Base-by-base conservation (phyloP, 1,140 invertebrate species). In the Rhopalosiphum padi region DNA sequence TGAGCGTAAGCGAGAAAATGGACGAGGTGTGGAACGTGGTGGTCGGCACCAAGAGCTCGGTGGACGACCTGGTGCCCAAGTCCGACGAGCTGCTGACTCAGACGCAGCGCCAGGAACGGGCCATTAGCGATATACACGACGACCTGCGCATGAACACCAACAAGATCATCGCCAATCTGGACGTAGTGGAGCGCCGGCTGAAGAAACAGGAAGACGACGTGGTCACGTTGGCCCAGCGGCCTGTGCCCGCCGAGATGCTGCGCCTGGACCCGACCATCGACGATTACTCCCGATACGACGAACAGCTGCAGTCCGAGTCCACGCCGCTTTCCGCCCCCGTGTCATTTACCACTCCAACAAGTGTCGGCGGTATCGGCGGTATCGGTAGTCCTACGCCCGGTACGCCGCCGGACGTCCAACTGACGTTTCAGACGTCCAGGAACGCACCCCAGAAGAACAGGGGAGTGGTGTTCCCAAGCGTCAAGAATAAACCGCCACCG, bases 1-100 rank as follows among this genome's bases (percentile, higher is more conserved):
- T 98, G 86, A 97, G 96, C n/a, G 97, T 98, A 1, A 97, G 97
- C 2, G 97, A 97, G 94, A 98, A 98, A 95, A 98, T 98, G 97
- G 97, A 98, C 94, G 97, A 98, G 95, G 97, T 98, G 11, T 98
- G 97, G 97, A 97, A 97, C 94, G 97, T 98, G 30, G 97, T 98
- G 37, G 97, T 98, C 11, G 97, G 97, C 6, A 98, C 97, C 2
- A 98, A 98, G 95, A 97, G 97, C 94, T 97, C 97, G 0, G 97
- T 98, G 15, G 97, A 98, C 95, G 96, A 98, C 94, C 95, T 98
- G 83, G 96, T 98, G 37, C 97, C 97, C 1, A 98, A 98, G 95
- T 98, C 97, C 0, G 97, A 98, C 94, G 97, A 98, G 94, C 95
- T 98, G 3, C 95, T 98, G 1, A 97, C 97, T 6, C 98, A 98